Evolutionary conservation across 2,797 vertebrate species (phyloP).

Genomic region (Periparus ater): DNA sequence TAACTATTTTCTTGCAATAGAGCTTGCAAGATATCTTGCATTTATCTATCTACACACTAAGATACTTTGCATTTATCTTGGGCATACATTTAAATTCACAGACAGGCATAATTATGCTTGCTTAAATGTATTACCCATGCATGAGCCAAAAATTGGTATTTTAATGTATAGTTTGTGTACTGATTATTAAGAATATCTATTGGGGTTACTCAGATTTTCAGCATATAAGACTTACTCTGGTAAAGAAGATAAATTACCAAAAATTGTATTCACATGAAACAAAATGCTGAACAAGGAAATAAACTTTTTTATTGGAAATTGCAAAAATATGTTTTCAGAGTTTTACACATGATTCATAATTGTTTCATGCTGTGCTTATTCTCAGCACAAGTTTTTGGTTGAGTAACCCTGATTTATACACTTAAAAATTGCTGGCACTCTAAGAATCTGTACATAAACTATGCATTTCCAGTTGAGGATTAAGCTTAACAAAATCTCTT

Average conservation of each 20-base stretch:
- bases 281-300: not conserved
- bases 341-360: not conserved
- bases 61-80: slow-evolving; percentile 66
- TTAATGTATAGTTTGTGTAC: slow-evolving; percentile 68
- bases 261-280: not conserved
- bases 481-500: slow-evolving; percentile 53
- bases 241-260: not conserved
- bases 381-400: not conserved
- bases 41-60: slow-evolving; percentile 64
- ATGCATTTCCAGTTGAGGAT: slow-evolving; percentile 50
- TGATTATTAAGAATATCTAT: not conserved
- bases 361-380: not conserved
- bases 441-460: slow-evolving; percentile 55
- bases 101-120: slow-evolving; percentile 55
- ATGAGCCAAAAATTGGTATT: slow-evolving; percentile 58
- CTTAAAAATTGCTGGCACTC: not conserved
- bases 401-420: not conserved
- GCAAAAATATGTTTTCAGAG: not conserved
- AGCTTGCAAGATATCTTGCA: slow-evolving; percentile 73
- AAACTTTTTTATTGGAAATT: not conserved
- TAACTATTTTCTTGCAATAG: slow-evolving; percentile 78
- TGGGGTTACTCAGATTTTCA: not conserved
- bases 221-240: not conserved
- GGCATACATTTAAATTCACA: slow-evolving; percentile 72
- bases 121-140: slow-evolving; percentile 76